phyloP scores from a whole-genome alignment of 1,140 invertebrate species.

The Latrodectus geometricus region DNA sequence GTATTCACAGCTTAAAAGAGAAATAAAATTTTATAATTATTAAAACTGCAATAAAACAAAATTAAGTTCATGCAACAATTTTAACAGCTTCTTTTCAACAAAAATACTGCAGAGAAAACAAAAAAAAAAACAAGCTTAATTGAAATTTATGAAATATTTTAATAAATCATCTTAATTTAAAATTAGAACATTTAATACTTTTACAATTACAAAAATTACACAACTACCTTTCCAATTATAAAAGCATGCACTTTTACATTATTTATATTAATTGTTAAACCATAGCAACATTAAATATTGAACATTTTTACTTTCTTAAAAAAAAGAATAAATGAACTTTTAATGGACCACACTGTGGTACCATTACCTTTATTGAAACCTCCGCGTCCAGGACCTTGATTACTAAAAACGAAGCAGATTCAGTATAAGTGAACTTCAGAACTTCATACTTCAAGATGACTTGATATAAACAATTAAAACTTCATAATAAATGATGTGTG shows the following conservation, averaged over 20 bases:
- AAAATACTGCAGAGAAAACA: neutral
- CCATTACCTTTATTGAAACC: slow-evolving; percentile 89
- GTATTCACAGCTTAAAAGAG: too few relatives aligned
- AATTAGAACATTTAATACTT: neutral
- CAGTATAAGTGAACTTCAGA: slow-evolving; percentile 67
- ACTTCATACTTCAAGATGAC: slow-evolving; percentile 57
- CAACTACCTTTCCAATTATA: too few relatives aligned
- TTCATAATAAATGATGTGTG: slow-evolving; percentile 12
- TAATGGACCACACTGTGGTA: slow-evolving; percentile 71
- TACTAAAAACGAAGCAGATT: slow-evolving; percentile 80
- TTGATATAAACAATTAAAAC: slow-evolving; percentile 41
- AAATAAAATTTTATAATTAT: too few relatives aligned
- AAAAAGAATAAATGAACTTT: slow-evolving; percentile 45
- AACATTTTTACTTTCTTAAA: neutral
- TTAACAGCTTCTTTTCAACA: neutral
- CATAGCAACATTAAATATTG: neutral
- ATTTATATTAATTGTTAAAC: too few relatives aligned
- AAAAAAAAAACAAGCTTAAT: neutral
- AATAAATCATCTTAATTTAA: too few relatives aligned
- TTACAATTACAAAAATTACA: neutral
- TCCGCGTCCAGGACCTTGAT: slow-evolving; percentile 77
- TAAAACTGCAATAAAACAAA: too few relatives aligned
- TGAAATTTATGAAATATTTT: too few relatives aligned
- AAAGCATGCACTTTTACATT: too few relatives aligned
- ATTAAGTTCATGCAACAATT: too few relatives aligned